Evolutionary conservation across 1,140 invertebrate species (phyloP), one percentile per base, ranked within the genome.

Genomic region (Dryas iulia): DNA sequence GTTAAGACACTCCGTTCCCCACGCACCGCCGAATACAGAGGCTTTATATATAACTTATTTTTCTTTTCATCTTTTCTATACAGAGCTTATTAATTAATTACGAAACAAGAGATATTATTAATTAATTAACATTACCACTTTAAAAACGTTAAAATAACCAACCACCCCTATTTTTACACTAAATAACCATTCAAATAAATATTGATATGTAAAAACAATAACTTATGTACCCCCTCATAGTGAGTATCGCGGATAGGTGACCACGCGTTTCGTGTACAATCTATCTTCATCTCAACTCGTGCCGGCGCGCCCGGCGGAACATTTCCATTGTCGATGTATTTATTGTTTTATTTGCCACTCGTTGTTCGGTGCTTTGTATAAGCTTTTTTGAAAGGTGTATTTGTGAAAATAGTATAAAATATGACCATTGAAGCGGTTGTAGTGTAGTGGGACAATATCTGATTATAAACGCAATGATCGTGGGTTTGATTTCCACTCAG

Each of bases 281-380:
- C 78, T 78, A 84, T 86, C 81, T 86, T 86, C 81, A 83, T 86
- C 84, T 77, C 61, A 58, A 25, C 53, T 64, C 33, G 62, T 47
- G 56, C 66, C 31, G 24, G 18, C 30, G 11, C 30, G 24, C 53
- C 23, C 53, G 24, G 6, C 18, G 24, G 14, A 52, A 21, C 53
- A 70, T 58, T 31, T 77, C 76, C 76, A 75, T 72, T 75, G 73
- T 75, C 52, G 18, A 10, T 30, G 54, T 54, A 63, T 56, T 59
- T 69, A 66, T 66, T 71, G 30, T 71, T 63, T 66, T 66, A 26
- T 56, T 56, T 56, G 21, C 11, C 6, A 25, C 53, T 6, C 21
- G n/a, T 7, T 7, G 21, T 24, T 54, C 2, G 12, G 24, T 54
- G 24, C 11, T 54, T 12, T 54, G 24, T 54, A 23, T 14, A 7